Base-by-base conservation (phyloP, 1,140 invertebrate genomes). In the Ptiloglossa arizonensis region DNA sequence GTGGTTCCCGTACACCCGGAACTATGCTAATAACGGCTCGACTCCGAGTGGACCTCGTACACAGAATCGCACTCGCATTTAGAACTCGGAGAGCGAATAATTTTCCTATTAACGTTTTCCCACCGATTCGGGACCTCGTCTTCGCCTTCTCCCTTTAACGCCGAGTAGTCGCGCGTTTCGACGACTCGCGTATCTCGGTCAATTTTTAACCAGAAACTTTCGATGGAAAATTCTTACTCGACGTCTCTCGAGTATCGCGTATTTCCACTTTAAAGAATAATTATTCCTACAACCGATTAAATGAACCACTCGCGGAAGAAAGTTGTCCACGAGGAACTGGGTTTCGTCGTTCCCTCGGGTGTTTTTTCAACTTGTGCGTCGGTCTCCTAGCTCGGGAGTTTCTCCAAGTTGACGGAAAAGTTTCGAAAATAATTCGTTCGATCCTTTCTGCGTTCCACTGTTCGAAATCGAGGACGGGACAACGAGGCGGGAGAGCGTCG, bases 61-160 rank as follows among this genome's bases (percentile, higher is more conserved):
- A 90, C 74, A 91, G 88, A 89, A 90, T 91, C 82, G 88, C 91
- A 90, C 91, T 91, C 86, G 85, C 89, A 89, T 91, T 90, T 88
- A 86, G 68, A 91, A 90, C 88, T 91, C 88, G 87, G 87, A 89
- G 86, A 64, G 84, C 87, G 88, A 87, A 91, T 91, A 90, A 92
- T 90, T 90, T 87, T 52, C 24, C 73, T 66, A 54, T 75, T 81
- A 66, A 71, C 52, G 63, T 48, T 77, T 85, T 75, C 80, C 32
- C 46, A 35, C n/a, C 13, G 32, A 56, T 70, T 60, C n/a, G 2
- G 11, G 13, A 1, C n/a, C n/a, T 24, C 3, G 27, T 27, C 50
- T 38, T 29, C 19, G 6, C 13, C 1, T 32, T 6, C 19, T n/a
- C n/a, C 29, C 15, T 29, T 56, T 22, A 27, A 22, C 24, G 24